A percentile compares a stretch with the other conserved stretches of the same genome.
Evolutionary conservation across 2,888 invertebrate species (phyloP).

Genomic region (Ernsta delagoae): DNA sequence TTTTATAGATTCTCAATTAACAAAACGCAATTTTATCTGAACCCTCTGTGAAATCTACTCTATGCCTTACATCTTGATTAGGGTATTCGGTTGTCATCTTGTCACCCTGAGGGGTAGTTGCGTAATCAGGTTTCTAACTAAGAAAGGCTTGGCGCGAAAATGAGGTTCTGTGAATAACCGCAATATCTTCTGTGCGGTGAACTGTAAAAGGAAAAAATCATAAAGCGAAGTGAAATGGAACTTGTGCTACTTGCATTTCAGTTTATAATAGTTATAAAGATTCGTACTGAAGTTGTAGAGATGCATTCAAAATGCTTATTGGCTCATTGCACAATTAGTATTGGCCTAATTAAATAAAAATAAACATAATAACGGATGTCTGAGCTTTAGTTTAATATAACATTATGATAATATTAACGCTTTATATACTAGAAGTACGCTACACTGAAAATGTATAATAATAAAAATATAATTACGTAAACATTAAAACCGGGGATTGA

Average conservation of each 20-base stretch:
- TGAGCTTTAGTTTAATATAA: too few species aligned
- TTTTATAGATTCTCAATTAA: not conserved
- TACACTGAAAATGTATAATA: too few species aligned
- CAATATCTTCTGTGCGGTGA: constrained; percentile 6
- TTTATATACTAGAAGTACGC: too few species aligned
- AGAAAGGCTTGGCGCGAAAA: constrained; percentile 19
- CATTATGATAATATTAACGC: too few species aligned
- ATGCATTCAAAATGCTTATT: too few species aligned
- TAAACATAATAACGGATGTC: too few species aligned
- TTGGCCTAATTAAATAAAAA: too few species aligned
- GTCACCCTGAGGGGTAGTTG: constrained; percentile 15
- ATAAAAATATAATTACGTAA: too few species aligned
- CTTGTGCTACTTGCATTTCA: not conserved
- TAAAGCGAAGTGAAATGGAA: not conserved
- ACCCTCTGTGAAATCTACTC: constrained; percentile 11
- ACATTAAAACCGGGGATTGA: too few species aligned
- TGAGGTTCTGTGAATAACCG: constrained; percentile 17
- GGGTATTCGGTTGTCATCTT: constrained; percentile 22
- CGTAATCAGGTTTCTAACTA: constrained; percentile 22
- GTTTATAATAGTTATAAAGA: not conserved
- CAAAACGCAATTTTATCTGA: not conserved
- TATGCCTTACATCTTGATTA: constrained; percentile 22
- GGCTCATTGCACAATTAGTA: too few species aligned
- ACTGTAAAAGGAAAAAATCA: constrained; percentile 9
- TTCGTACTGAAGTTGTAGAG: not conserved